Conservation (phyloP, 2,113 vertebrate species). For the Indicator maculatus region DNA sequence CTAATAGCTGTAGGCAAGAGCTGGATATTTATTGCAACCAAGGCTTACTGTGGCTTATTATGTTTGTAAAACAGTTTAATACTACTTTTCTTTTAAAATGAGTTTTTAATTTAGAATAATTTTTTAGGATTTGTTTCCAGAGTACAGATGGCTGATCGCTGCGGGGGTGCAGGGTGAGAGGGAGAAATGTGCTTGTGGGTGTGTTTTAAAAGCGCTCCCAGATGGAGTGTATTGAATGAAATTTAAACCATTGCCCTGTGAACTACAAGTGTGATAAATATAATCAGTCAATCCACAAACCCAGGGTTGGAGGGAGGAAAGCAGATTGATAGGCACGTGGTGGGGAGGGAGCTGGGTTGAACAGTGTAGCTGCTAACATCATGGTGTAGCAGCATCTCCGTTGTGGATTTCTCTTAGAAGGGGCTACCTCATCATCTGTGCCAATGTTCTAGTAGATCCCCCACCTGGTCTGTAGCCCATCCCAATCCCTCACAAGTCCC, state of each 20-base stretch:
- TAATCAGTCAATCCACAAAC: conserved; percentile 58
- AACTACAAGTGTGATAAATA: conserved; percentile 67
- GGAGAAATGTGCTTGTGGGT: conserved; percentile 69
- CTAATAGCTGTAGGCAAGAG: conserved; percentile 78
- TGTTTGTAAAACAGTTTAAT: conserved; percentile 79
- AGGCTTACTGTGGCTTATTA: conserved; percentile 76
- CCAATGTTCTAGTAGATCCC: neutral
- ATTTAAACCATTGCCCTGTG: conserved; percentile 75
- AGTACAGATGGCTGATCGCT: conserved; percentile 70
- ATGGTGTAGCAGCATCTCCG: neutral
- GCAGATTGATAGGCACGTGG: neutral
- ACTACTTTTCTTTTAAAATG: conserved; percentile 79
- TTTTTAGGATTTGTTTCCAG: conserved; percentile 73
- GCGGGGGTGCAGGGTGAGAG: conserved; percentile 64
- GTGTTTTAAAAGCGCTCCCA: conserved; percentile 70
- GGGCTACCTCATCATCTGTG: neutral
- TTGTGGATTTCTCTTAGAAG: neutral
- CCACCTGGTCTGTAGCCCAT: neutral
- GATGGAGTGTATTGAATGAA: conserved; percentile 77
- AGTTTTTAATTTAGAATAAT: conserved; percentile 81
- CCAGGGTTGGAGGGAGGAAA: neutral
- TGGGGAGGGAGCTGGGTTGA: neutral
- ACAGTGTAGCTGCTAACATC: rapidly evolving
- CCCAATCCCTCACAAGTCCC: neutral
- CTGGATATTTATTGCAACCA: conserved; percentile 75